A percentile compares a stretch with the other conserved stretches of the same genome.
Evolutionary conservation across 1,140 invertebrate genomes (phyloP).

Genomic region (Tribolium castaneum): DNA sequence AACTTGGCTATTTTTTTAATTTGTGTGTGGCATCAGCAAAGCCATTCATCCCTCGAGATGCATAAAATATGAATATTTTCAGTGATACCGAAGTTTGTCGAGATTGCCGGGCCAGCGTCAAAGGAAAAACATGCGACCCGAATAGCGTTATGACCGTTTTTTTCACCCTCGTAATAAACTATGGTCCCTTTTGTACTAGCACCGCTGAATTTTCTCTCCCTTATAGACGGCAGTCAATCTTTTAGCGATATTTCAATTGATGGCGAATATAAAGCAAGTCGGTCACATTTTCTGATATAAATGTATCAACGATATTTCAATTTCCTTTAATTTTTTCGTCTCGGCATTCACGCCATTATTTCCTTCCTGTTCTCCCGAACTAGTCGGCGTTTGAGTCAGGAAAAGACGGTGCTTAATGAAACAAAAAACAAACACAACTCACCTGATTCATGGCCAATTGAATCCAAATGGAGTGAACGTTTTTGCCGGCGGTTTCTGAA

Average conservation of each 20-base stretch:
- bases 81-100: not conserved
- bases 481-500: not conserved
- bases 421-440: not conserved
- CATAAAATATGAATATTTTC: not conserved
- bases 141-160: no score
- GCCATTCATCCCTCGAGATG: not conserved
- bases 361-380: not conserved
- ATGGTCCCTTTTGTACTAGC: not conserved
- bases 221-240: not conserved
- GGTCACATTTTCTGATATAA: not conserved
- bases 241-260: no score
- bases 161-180: not conserved
- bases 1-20: no score
- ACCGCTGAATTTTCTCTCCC: not conserved
- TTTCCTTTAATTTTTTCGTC: constrained; percentile 21
- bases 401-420: not conserved
- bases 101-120: not conserved
- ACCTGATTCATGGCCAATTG: no score
- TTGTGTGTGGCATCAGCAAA: no score
- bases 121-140: not conserved
- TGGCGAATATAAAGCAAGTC: no score
- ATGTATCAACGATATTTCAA: constrained; percentile 7
- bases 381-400: not conserved
- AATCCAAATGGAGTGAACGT: no score
- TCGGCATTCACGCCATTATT: constrained; percentile 23